Evolutionary conservation across 2,888 invertebrate genomes (phyloP), one percentile per base, ranked within the genome.

Genomic region (Agonopterix heracliana): DNA sequence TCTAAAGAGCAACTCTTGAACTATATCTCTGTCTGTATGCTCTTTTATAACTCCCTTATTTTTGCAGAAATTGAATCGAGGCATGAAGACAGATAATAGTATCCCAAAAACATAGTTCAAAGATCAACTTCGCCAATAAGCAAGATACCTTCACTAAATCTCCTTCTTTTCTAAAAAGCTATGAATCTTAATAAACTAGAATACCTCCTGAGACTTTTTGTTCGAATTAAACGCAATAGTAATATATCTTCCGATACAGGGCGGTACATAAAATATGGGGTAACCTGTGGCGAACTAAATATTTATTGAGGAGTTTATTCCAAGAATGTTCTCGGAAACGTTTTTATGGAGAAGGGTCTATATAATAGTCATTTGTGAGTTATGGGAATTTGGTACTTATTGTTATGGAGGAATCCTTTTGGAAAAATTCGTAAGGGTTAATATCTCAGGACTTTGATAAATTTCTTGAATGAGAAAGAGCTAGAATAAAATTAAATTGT

Each of bases 301-400:
- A 70, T 71, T 70, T 70, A 70, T 62, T 49, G 68, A 59, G 52
- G 56, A 60, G 60, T 61, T 63, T 66, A 66, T 67, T 62, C 61
- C 57, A 50, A 47, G 56, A 49, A 49, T 53, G 53, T 55, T 64
- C 59, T 56, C 56, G 51, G 52, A 54, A 51, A 52, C 54, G 56
- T 48, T 54, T 61, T 54, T 61, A 57, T 54, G 61, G 52, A 54
- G 56, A 46, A 41, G 38, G 60, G 52, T 50, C 45, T 45, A 38
- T 47, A 44, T 48, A 47, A 45, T 34, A 41, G 13, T 51, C 26
- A 26, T 26, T 26, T 46, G 45, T 48, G 51, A 51, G 45, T 51
- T 48, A 48, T 48, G 36, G 41, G 9, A 12, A 13, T 13, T 38
- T 10, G 11, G 38, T 26, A 26, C 26, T 26, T 26, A 38, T 38